Evolutionary conservation across 2,888 invertebrate genomes (phyloP).

Genomic region (Blomia tropicalis): DNA sequence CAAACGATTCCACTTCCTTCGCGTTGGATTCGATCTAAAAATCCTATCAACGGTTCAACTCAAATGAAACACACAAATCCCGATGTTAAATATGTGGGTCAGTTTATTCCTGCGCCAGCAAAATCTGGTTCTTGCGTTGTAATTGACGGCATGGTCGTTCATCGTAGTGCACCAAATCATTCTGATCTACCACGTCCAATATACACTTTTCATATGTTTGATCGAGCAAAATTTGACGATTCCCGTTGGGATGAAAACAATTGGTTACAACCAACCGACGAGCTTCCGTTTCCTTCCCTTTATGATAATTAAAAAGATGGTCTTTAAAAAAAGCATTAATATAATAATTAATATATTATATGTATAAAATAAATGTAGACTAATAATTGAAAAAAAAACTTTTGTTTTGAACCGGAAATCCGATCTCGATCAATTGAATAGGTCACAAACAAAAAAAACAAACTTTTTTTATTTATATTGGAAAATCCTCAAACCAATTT

Average conservation of each 20-base stretch:
- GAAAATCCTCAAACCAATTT: too few relatives aligned
- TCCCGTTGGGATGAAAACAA: constrained; percentile 55
- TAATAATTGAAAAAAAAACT: too few relatives aligned
- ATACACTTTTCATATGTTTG: constrained; percentile 86
- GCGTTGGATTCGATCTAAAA: constrained; percentile 50
- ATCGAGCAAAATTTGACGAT: constrained; percentile 44
- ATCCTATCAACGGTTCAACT: constrained; percentile 35
- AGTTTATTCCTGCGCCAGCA: constrained; percentile 59
- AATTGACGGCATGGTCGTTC: constrained; percentile 81
- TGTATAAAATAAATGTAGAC: too few relatives aligned
- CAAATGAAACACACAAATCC: constrained; percentile 36
- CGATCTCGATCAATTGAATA: too few relatives aligned
- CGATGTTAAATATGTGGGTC: constrained; percentile 50
- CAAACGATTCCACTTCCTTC: constrained; percentile 47
- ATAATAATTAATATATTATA: not conserved
- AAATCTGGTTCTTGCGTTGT: constrained; percentile 70
- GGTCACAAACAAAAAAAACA: too few relatives aligned
- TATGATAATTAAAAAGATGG: constrained; percentile 11
- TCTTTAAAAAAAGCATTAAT: not conserved
- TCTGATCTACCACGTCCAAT: constrained; percentile 70
- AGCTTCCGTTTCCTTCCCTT: constrained; percentile 24
- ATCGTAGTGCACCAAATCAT: constrained; percentile 71
- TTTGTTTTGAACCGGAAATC: too few relatives aligned
- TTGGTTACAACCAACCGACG: constrained; percentile 40
- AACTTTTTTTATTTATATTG: too few relatives aligned